These are phyloP conservation scores for Orbicella faveolata DNA, from an alignment of 64 coral and sea anemone species.

Conservation along the genomic window DNA sequence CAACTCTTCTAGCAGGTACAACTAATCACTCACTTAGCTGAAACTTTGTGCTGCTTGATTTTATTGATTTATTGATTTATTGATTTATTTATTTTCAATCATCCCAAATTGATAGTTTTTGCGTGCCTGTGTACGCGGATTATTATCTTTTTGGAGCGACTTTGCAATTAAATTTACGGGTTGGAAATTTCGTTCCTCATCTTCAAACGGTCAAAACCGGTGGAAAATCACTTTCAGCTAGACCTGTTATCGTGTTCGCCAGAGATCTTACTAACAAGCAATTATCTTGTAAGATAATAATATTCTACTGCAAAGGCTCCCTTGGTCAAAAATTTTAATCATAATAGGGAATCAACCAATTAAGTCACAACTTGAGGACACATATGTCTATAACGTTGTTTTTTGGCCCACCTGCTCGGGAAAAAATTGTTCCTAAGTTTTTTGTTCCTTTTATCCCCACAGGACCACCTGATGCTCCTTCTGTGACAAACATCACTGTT, in stretches of 20 bases:
- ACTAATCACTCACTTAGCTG: background rate
- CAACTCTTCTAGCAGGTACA: slow-evolving; percentile 13
- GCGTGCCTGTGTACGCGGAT: background rate
- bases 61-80: background rate
- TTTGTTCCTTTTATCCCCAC: no score
- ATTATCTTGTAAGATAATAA: no score
- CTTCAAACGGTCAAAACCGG: no score
- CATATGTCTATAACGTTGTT: background rate
- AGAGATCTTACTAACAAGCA: no score
- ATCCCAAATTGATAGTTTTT: background rate
- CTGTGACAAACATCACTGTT: background rate
- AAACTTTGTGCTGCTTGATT: background rate
- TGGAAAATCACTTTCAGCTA: no score
- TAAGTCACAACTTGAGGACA: background rate
- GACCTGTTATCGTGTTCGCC: no score
- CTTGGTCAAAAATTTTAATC: no score
- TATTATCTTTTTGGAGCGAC: no score
- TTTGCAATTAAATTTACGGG: no score
- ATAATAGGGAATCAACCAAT: background rate
- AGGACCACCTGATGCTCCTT: slow-evolving; percentile 21
- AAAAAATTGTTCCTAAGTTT: background rate
- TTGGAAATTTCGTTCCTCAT: no score
- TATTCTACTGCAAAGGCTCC: no score
- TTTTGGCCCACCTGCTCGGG: background rate
- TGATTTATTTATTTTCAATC: background rate